phyloP scores from a whole-genome alignment of 2,888 invertebrate genomes.

The Eristalis intricaria region DNA sequence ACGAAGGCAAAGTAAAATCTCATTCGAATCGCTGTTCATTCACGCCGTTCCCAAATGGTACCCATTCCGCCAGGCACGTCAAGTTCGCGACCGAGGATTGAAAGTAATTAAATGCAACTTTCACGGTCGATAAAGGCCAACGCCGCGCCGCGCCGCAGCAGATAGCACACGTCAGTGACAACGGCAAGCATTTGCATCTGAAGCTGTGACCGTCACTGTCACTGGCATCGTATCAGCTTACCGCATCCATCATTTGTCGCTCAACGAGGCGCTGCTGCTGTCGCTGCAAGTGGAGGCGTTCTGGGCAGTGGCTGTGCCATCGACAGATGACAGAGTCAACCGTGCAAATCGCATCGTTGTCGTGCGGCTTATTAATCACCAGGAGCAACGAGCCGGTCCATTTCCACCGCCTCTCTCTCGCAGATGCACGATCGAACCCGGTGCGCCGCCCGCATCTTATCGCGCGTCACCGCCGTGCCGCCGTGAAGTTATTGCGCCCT shows the following conservation, averaged over 20 bases:
- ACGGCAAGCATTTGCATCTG: conserved; percentile 44
- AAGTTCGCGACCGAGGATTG: conserved; percentile 10
- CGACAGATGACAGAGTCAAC: conserved; percentile 18
- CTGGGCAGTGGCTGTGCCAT: conserved; percentile 19
- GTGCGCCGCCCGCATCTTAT: conserved; percentile 66
- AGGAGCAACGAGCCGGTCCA: conserved; percentile 11
- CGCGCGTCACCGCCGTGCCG: conserved; percentile 3
- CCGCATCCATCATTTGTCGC: conserved; percentile 64
- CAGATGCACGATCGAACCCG: conserved; percentile 50
- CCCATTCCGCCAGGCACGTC: conserved; percentile 18
- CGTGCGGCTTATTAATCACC: conserved; percentile 31
- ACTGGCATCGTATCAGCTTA: conserved; percentile 54
- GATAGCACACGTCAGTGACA: conserved; percentile 27
- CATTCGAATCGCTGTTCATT: conserved; percentile 14
- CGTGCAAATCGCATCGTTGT: conserved; percentile 53
- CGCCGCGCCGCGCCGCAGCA: conserved; percentile 30
- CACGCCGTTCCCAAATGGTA: conserved; percentile 42
- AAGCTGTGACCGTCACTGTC: background rate
- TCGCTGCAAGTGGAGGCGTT: conserved; percentile 44
- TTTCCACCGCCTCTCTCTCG: conserved; percentile 8
- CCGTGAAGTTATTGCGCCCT: conserved; percentile 67
- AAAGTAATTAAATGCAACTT: conserved; percentile 70
- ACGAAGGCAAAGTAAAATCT: background rate
- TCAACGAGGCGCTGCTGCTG: conserved; percentile 11
- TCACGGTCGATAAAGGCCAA: conserved; percentile 67